These are phyloP conservation scores for Phaedon cochleariae DNA, from an alignment of 2,888 invertebrate species.

Conservation along the genomic window DNA sequence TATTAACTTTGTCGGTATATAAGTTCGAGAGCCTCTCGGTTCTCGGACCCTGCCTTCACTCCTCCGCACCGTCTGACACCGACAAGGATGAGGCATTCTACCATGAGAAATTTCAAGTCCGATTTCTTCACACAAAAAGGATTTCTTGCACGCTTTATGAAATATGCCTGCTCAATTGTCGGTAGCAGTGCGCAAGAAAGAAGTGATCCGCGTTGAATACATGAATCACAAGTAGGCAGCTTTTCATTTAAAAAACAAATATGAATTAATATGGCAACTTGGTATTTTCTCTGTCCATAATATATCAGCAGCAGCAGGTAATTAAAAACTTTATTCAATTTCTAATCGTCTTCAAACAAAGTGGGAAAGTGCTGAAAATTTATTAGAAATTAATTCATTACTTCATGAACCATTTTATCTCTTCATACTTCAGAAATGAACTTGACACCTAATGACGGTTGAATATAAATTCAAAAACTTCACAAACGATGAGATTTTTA, in stretches of 20 bases:
- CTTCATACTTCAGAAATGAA: too few relatives aligned
- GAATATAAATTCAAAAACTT: too few relatives aligned
- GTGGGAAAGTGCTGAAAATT: too few relatives aligned
- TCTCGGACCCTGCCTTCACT: constrained; percentile 44
- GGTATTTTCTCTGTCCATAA: neutral
- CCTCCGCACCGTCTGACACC: constrained; percentile 44
- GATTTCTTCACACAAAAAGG: constrained; percentile 26
- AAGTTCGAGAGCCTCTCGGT: constrained; percentile 52
- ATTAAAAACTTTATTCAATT: too few relatives aligned
- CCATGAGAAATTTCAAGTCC: constrained; percentile 34
- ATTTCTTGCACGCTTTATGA: constrained; percentile 28
- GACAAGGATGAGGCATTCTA: constrained; percentile 35
- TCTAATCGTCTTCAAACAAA: too few relatives aligned
- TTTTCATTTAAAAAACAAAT: constrained; percentile 21
- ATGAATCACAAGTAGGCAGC: constrained; percentile 17
- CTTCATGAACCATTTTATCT: too few relatives aligned
- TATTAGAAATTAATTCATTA: too few relatives aligned
- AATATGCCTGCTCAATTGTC: constrained; percentile 18
- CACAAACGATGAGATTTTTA: too few relatives aligned
- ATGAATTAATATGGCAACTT: neutral
- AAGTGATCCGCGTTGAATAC: constrained; percentile 20
- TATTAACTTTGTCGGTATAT: constrained; percentile 60
- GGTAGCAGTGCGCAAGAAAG: constrained; percentile 18
- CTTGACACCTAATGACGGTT: too few relatives aligned
- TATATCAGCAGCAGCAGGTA: too few relatives aligned